A percentile compares a stretch with the other conserved stretches of the same genome.
These are phyloP conservation scores for Lypha dubia DNA, from an alignment of 2,888 invertebrate genomes.

Conservation along the genomic window DNA sequence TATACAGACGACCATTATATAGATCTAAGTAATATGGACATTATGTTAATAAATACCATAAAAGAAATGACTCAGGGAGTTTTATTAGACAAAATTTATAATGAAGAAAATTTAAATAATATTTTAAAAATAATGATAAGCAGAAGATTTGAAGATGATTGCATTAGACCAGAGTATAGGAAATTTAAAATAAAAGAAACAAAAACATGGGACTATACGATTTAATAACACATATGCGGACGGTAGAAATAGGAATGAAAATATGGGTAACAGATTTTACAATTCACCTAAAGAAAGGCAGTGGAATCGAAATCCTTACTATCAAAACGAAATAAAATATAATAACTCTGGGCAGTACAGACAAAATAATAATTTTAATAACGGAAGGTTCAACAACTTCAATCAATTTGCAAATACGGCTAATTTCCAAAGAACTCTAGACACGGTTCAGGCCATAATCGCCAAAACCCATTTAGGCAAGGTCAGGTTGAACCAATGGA, in stretches of 20 bases:
- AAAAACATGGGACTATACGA: neutral
- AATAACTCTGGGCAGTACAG: slow-evolving; percentile 5
- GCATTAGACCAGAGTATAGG: slow-evolving; percentile 5
- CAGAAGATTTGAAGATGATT: slow-evolving; percentile 13
- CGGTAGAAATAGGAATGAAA: neutral
- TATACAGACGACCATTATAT: slow-evolving; percentile 8
- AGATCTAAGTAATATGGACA: slow-evolving; percentile 14
- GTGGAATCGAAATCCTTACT: slow-evolving; percentile 8
- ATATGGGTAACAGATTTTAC: slow-evolving; percentile 5
- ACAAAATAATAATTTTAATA: slow-evolving; percentile 21
- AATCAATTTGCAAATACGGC: neutral
- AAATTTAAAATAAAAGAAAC: slow-evolving; percentile 4
- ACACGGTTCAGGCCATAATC: too few species aligned
- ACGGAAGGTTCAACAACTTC: neutral
- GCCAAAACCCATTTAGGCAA: too few species aligned
- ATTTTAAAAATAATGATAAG: slow-evolving; percentile 6
- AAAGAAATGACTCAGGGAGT: slow-evolving; percentile 6
- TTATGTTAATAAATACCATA: neutral
- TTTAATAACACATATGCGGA: neutral
- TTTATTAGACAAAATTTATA: neutral
- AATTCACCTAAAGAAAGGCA: slow-evolving; percentile 1
- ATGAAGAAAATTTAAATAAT: neutral
- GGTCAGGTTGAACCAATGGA: neutral
- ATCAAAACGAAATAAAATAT: slow-evolving; percentile 3
- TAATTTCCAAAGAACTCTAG: neutral